These are phyloP conservation scores for Bettongia penicillata DNA, from an alignment of 2,113 vertebrate genomes.

Conservation along the genomic window DNA sequence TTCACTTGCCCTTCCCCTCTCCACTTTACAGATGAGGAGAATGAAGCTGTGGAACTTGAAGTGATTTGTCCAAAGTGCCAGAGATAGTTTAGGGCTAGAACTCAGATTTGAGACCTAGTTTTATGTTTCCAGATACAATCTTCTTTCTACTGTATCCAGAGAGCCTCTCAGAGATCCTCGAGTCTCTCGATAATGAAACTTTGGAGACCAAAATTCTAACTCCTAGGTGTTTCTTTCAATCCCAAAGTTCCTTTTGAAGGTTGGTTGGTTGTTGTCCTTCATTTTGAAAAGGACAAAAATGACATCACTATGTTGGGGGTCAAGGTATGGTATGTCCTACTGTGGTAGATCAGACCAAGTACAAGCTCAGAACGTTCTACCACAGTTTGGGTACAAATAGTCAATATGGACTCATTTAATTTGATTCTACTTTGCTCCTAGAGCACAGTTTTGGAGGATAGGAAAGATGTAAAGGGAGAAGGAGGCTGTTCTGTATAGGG, in stretches of 20 bases:
- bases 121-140: neutral
- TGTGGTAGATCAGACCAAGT: neutral
- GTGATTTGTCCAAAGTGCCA: neutral
- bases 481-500: neutral
- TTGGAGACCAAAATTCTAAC: neutral
- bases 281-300: neutral
- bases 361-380: too few relatives aligned
- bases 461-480: neutral
- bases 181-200: neutral
- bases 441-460: neutral
- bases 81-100: neutral
- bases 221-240: neutral
- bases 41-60: neutral
- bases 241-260: neutral
- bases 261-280: neutral
- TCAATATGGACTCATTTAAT: too few relatives aligned
- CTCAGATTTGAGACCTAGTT: neutral
- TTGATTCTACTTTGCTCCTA: too few relatives aligned
- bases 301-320: neutral
- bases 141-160: neutral
- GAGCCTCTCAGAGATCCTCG: neutral
- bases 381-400: too few relatives aligned
- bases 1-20: neutral
- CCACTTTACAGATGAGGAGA: neutral
- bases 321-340: neutral